Conservation (phyloP, 2,797 vertebrate species). For the Pteronotus mesoamericanus region DNA sequence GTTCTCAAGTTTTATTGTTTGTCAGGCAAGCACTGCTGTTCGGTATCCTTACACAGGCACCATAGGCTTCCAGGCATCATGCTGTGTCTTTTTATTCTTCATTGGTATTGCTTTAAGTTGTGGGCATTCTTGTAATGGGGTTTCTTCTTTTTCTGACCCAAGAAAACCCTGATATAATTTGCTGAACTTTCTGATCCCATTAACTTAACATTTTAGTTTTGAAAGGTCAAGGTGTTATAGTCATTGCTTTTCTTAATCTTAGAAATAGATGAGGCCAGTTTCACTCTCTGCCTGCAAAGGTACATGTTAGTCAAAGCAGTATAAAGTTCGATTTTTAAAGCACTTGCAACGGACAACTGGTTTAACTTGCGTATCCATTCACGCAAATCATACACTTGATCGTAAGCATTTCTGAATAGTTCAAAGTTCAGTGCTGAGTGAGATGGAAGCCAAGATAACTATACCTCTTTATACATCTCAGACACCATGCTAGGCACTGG, state of each 20-base stretch:
- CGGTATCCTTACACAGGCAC: background rate
- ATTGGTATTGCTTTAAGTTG: slow-evolving; percentile 2
- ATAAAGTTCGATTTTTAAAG: slow-evolving; percentile 15
- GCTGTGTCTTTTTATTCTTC: background rate
- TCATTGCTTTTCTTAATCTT: slow-evolving; percentile 35
- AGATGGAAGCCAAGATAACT: background rate
- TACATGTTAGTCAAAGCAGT: background rate
- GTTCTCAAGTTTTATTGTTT: background rate
- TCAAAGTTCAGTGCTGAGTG: background rate
- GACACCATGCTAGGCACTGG: background rate
- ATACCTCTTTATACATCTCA: background rate
- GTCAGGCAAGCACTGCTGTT: background rate
- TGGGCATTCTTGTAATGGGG: background rate
- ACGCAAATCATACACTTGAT: background rate
- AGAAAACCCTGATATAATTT: slow-evolving; percentile 42
- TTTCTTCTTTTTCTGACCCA: slow-evolving; percentile 35
- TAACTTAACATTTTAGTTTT: slow-evolving; percentile 43
- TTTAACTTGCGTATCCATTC: background rate
- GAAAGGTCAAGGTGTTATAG: slow-evolving; percentile 18
- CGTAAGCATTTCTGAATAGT: background rate
- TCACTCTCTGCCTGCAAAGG: background rate
- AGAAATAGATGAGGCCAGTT: slow-evolving; percentile 21
- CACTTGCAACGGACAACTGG: background rate
- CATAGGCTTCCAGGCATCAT: background rate
- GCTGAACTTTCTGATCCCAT: slow-evolving; percentile 29